Base-by-base conservation (phyloP, 2,888 invertebrate genomes). In the Halocaridina rubra region DNA sequence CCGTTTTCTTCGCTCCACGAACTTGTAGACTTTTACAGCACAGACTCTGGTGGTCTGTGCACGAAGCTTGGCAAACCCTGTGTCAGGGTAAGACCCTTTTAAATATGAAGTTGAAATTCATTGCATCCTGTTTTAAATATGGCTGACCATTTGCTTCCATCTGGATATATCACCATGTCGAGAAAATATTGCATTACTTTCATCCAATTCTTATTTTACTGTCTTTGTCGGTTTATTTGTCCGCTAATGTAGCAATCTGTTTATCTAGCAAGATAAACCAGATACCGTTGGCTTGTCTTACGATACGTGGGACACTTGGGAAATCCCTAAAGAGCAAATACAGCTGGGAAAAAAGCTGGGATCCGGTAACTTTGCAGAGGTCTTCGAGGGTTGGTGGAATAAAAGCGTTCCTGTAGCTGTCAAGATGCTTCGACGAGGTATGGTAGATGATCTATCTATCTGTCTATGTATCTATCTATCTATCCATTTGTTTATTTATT, bases 311-410 rank as follows among this genome's bases (percentile, higher is more conserved):
- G 92, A 92, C 90, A 92, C 91, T 89, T 93, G 92, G 93, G 93
- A 92, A 90, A 92, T 92, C 84, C 92, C 92, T 46, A 91, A 92
- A 88, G 90, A 90, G 27, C 92, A 92, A 8, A 90, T 93, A 33
- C 91, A 91, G 85, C 91, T 93, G 85, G 91, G 92, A 59, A 90
- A 92, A 4, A 92, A 92, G 89, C 91, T 93, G 77, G 93, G 93
- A 24, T 92, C 92, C 85, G 93, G 93, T 1, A 93, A 93, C 89
- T 93, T 93, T 90, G 93, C 93, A 59, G 93, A 93, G 89, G 93
- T 93, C 2, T 93, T 92, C 92, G 93, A 93, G 89, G 93, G 93
- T 2, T 89, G 92, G 75, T 93, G 93, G 93, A 93, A 93, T 89
- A 92, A 91, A 88, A 93, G 92, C 1, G 92, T 93, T 67, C 92